Percentiles rank a stretch among this genome's conserved stretches.
Evolutionary conservation across 64 coral and sea anemone genomes (phyloP).

Genomic region (Exaiptasia diaphana): DNA sequence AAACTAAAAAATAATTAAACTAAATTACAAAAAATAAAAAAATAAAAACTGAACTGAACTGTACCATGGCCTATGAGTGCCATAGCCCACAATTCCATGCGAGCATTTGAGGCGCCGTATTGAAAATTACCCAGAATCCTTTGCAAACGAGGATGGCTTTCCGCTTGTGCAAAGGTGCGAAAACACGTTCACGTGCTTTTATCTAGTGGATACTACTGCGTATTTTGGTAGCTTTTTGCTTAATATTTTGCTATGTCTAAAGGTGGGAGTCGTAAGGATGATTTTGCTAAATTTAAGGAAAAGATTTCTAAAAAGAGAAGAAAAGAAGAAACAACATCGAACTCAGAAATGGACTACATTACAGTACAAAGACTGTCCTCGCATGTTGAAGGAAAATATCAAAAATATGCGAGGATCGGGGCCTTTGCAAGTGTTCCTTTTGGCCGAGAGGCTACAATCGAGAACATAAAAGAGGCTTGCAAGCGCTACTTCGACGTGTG

Average conservation of each 20-base stretch:
- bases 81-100: constrained; percentile 32
- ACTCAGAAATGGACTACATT: constrained; percentile 38
- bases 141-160: constrained; percentile 1
- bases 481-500: constrained; percentile 24
- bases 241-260: background rate
- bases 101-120: background rate
- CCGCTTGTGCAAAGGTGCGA: too few species aligned
- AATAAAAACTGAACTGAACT: constrained; percentile 31
- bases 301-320: constrained; percentile 30
- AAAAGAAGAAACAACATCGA: background rate
- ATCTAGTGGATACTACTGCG: too few species aligned
- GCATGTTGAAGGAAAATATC: constrained; percentile 43
- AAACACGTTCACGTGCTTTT: too few species aligned
- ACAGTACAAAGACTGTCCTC: constrained; percentile 46
- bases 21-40: too few species aligned
- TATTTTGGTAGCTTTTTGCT: too few species aligned
- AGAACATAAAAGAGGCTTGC: constrained; percentile 52
- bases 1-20: too few species aligned
- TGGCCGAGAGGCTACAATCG: constrained; percentile 23
- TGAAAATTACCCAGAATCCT: background rate
- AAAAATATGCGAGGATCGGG: constrained; percentile 57
- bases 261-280: background rate
- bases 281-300: constrained; percentile 13
- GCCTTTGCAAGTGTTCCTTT: constrained; percentile 45
- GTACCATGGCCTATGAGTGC: constrained; percentile 14